Conservation (phyloP, 1,140 invertebrate genomes). For the Yoshiicerus persimilis region DNA sequence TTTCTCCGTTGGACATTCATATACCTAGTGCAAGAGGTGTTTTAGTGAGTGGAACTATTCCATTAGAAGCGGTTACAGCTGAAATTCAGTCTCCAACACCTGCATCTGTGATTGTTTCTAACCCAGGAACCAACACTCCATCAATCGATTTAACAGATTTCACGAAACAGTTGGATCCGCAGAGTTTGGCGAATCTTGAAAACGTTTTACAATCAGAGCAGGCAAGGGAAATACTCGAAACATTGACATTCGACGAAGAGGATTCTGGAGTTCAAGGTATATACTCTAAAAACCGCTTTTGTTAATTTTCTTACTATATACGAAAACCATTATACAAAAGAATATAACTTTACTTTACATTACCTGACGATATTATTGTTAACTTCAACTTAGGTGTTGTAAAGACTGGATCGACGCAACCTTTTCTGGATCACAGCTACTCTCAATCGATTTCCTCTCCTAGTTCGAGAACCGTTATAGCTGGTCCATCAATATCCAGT, state of each 20-base stretch:
- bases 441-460: background rate
- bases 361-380: background rate
- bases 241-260: background rate
- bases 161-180: constrained; percentile 25
- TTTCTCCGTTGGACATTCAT: background rate
- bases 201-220: constrained; percentile 39
- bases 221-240: constrained; percentile 30
- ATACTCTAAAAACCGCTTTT: too few species aligned
- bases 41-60: background rate
- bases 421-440: constrained; percentile 35
- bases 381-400: background rate
- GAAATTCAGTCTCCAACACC: background rate
- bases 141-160: constrained; percentile 24
- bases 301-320: too few species aligned
- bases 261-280: background rate
- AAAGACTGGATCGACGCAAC: background rate
- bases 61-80: background rate
- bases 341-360: too few species aligned
- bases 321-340: too few species aligned
- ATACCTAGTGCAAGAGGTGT: background rate
- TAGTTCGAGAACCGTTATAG: background rate
- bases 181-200: constrained; percentile 39
- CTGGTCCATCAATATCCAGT: background rate
- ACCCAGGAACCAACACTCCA: background rate
- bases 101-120: background rate